These are phyloP conservation scores for Rhea americana DNA, from an alignment of 2,113 vertebrate genomes.

Conservation along the genomic window DNA sequence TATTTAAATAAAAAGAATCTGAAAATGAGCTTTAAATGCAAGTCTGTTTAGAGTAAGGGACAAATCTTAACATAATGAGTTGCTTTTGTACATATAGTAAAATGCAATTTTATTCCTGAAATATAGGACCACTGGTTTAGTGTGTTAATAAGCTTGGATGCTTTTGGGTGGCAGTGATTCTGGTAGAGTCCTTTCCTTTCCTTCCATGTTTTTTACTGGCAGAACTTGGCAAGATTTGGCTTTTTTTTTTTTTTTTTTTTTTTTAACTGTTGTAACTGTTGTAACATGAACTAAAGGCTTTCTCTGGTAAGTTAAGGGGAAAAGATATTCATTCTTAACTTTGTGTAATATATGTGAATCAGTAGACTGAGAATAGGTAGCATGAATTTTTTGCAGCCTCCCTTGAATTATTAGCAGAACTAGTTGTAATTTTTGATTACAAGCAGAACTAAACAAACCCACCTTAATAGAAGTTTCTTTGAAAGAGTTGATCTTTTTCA, in stretches of 20 bases:
- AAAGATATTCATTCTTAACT: neutral
- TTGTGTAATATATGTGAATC: neutral
- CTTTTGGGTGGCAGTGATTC: neutral
- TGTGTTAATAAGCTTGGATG: neutral
- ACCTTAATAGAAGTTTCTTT: neutral
- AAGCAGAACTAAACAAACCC: neutral
- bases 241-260: no score
- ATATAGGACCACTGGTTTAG: neutral
- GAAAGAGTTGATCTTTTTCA: neutral
- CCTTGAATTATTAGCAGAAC: neutral
- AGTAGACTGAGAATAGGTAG: neutral
- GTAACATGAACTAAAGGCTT: neutral
- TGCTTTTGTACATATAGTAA: neutral
- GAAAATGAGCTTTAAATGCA: neutral
- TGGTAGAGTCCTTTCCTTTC: neutral
- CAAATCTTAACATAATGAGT: neutral
- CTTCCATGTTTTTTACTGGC: neutral
- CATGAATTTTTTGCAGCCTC: neutral
- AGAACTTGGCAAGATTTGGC: neutral
- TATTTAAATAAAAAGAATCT: neutral
- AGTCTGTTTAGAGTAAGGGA: neutral
- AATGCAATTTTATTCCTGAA: neutral
- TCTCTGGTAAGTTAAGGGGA: neutral
- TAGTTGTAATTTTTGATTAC: neutral
- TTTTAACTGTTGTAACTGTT: no score